phyloP scores from a whole-genome alignment of 2,797 vertebrate species.

The Enteromius afrohamiltoni region DNA sequence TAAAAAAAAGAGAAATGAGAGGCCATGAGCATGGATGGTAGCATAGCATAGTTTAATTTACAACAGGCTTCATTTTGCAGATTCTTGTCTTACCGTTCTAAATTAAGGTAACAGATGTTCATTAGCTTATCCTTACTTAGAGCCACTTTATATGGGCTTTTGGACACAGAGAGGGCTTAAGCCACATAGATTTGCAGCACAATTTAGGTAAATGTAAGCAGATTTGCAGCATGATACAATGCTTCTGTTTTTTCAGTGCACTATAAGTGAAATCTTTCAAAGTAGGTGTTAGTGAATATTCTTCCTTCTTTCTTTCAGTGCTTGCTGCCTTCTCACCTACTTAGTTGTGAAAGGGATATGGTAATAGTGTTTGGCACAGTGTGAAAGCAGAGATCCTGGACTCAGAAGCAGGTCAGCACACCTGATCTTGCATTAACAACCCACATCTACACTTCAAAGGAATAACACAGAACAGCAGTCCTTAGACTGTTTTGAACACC shows the following conservation, averaged over 20 bases:
- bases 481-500: constrained; percentile 9
- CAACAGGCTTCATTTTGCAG: not conserved
- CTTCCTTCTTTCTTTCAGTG: not conserved
- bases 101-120: constrained; percentile 6
- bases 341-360: constrained; percentile 7
- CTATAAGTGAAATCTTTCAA: not conserved
- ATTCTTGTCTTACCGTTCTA: not conserved
- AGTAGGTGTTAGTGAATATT: constrained; percentile 24
- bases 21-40: not conserved
- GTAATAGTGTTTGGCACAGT: constrained; percentile 22
- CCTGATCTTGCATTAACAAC: constrained; percentile 6
- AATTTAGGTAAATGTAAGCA: not conserved
- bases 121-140: not conserved
- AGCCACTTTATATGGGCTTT: not conserved
- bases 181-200: not conserved
- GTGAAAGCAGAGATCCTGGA: constrained; percentile 16
- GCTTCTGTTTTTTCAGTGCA: not conserved
- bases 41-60: not conserved
- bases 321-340: not conserved
- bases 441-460: constrained; percentile 25
- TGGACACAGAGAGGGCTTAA: not conserved
- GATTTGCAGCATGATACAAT: constrained; percentile 7
- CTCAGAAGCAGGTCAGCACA: constrained; percentile 8
- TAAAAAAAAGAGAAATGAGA: not conserved
- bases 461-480: constrained; percentile 8